Percentiles rank a stretch among this genome's conserved stretches.
Evolutionary conservation across 2,888 invertebrate species (phyloP).

Genomic region (Lottia gigantea): DNA sequence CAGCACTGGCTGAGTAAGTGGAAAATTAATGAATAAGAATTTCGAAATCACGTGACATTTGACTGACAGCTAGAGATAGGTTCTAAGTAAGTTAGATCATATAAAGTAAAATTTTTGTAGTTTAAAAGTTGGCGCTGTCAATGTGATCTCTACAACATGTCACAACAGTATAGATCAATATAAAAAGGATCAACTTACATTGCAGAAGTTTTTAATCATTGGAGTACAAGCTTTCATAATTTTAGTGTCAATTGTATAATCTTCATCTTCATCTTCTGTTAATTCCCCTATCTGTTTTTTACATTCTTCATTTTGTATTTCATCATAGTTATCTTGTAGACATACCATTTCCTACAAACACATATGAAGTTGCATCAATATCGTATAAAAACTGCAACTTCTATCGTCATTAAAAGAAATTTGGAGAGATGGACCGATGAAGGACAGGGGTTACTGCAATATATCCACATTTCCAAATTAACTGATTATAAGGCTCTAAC

Average conservation of each 20-base stretch:
- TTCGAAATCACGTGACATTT: too few species aligned
- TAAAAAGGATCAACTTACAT: slow-evolving; percentile 70
- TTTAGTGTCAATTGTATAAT: slow-evolving; percentile 88
- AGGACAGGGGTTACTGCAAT: too few species aligned
- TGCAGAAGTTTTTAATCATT: slow-evolving; percentile 89
- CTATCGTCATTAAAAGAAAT: too few species aligned
- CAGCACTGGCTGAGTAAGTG: too few species aligned
- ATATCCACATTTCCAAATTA: too few species aligned
- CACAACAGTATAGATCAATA: not conserved
- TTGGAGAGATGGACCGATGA: too few species aligned
- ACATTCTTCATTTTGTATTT: slow-evolving; percentile 72
- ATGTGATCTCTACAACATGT: too few species aligned
- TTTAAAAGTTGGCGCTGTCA: too few species aligned
- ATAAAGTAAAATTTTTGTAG: too few species aligned
- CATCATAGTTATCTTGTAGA: slow-evolving; percentile 78
- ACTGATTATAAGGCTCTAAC: too few species aligned
- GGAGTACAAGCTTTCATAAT: slow-evolving; percentile 86
- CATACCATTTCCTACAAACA: slow-evolving; percentile 82
- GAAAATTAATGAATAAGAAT: too few species aligned
- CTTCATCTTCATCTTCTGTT: slow-evolving; percentile 87
- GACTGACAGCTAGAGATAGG: not conserved
- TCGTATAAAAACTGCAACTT: too few species aligned
- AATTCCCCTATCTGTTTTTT: slow-evolving; percentile 82
- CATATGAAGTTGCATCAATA: not conserved
- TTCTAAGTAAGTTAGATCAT: not conserved